Conservation (phyloP, 2,888 invertebrate species). For the Protophormia terraenovae region DNA sequence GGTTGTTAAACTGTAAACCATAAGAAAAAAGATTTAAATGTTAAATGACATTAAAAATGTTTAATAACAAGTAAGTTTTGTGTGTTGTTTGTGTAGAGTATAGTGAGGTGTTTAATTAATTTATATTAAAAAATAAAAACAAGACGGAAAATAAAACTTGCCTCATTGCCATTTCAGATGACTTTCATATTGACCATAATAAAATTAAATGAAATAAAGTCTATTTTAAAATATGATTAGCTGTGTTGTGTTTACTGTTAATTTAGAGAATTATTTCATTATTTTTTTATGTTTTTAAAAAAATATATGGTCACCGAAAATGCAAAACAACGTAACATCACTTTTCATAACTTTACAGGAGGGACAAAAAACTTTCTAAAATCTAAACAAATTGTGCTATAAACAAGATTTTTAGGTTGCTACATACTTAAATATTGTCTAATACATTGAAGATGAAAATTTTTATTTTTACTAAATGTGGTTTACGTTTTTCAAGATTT, state of each 20-base stretch:
- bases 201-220: neutral
- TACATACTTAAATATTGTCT: no score
- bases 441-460: no score
- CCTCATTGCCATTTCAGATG: neutral
- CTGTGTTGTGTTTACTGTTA: neutral
- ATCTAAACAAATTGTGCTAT: no score
- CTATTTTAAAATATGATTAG: slow-evolving; percentile 7
- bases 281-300: neutral
- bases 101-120: slow-evolving; percentile 21
- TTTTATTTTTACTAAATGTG: no score
- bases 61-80: slow-evolving; percentile 50
- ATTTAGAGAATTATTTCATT: neutral
- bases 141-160: slow-evolving; percentile 16
- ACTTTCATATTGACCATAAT: slow-evolving; percentile 18
- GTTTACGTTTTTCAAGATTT: no score
- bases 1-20: slow-evolving; percentile 12
- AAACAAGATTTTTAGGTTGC: no score
- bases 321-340: no score
- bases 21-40: slow-evolving; percentile 34
- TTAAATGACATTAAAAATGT: slow-evolving; percentile 56
- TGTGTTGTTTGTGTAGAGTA: no score
- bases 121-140: neutral
- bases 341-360: no score
- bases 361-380: no score
- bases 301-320: no score